phyloP scores from a whole-genome alignment of 2,888 invertebrate species.

The Spilarctia lutea region DNA sequence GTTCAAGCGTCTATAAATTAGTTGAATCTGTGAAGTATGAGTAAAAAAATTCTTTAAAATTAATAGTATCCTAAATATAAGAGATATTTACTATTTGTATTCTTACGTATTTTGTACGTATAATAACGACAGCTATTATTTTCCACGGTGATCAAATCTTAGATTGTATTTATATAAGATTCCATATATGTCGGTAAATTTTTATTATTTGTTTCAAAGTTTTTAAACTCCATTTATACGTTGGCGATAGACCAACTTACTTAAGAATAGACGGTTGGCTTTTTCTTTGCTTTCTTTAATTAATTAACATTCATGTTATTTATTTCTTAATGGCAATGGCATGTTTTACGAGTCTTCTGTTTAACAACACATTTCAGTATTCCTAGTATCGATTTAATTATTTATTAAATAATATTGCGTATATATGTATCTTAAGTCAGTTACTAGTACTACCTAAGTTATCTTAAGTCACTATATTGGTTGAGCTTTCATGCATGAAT shows the following conservation, averaged over 20 bases:
- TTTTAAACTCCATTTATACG: slow-evolving; percentile 8
- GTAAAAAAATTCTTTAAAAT: background rate
- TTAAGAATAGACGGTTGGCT: slow-evolving; percentile 10
- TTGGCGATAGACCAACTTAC: background rate
- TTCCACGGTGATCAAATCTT: too few species aligned
- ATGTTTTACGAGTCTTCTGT: too few species aligned
- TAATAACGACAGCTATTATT: background rate
- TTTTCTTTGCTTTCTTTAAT: background rate
- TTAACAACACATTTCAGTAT: too few species aligned
- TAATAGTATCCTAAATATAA: background rate
- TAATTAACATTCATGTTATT: background rate
- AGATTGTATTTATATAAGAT: too few species aligned
- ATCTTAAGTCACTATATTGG: background rate
- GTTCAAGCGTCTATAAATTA: background rate
- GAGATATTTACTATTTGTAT: background rate
- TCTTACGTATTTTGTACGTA: background rate
- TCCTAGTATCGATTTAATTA: too few species aligned
- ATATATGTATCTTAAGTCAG: background rate
- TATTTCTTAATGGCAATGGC: too few species aligned
- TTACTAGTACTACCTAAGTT: too few species aligned
- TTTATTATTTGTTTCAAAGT: too few species aligned
- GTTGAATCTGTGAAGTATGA: background rate
- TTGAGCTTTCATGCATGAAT: background rate
- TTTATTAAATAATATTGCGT: too few species aligned
- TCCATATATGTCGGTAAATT: too few species aligned